A percentile compares a stretch with the other conserved stretches of the same genome.
Conservation (phyloP, 2,888 invertebrate species). For the Allophyes oxyacanthae region DNA sequence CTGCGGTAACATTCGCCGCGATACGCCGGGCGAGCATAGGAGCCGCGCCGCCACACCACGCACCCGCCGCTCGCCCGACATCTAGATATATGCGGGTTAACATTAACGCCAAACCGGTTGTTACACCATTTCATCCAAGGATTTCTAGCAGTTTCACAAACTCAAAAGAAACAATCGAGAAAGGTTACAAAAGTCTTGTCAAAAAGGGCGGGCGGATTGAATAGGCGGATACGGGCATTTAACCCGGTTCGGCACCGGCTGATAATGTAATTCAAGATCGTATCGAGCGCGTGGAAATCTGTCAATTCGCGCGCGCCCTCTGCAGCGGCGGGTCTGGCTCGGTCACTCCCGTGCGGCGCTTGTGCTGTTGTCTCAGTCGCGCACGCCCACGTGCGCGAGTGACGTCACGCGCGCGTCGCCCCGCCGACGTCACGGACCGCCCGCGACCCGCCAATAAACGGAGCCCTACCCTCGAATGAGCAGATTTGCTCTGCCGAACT, state of each 20-base stretch:
- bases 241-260: conserved; percentile 66
- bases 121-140: conserved; percentile 45
- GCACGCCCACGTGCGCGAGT: conserved; percentile 84
- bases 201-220: conserved; percentile 51
- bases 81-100: conserved; percentile 47
- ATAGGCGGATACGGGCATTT: conserved; percentile 67
- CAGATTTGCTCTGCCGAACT: conserved; percentile 16
- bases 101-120: conserved; percentile 52
- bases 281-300: conserved; percentile 85
- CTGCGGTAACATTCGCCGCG: conserved; percentile 65
- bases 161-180: conserved; percentile 51
- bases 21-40: conserved; percentile 37
- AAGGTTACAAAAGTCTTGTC: conserved; percentile 44
- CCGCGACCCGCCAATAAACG: conserved; percentile 57
- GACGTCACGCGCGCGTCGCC: conserved; percentile 78
- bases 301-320: conserved; percentile 82
- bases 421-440: conserved; percentile 78
- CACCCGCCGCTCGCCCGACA: conserved; percentile 34
- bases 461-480: conserved; percentile 45
- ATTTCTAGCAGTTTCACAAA: conserved; percentile 37
- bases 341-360: conserved; percentile 60
- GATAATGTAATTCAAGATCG: conserved; percentile 83
- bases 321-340: conserved; percentile 60
- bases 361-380: conserved; percentile 71
- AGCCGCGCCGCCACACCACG: conserved; percentile 40